Evolutionary conservation across 1,140 invertebrate species (phyloP).

Genomic region (Atta cephalotes): DNA sequence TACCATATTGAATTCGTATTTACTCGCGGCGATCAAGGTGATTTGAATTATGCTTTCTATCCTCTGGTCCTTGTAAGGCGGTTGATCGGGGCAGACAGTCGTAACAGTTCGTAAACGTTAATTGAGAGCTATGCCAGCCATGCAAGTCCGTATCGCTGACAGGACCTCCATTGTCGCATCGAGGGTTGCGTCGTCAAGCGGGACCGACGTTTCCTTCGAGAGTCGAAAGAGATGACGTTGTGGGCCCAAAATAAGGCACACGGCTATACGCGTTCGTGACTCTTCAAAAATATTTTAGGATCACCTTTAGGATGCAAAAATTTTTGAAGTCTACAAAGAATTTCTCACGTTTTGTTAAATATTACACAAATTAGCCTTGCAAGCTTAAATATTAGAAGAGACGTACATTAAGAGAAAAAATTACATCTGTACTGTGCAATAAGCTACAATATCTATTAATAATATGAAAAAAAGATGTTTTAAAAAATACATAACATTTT

Average conservation of each 20-base stretch:
- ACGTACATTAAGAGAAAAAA: neutral
- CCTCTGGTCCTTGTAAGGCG: constrained; percentile 60
- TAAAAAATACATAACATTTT: neutral
- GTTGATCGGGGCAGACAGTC: constrained; percentile 59
- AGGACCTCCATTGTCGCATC: constrained; percentile 78
- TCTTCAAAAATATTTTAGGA: constrained; percentile 58
- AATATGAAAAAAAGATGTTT: constrained; percentile 5
- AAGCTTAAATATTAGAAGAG: neutral
- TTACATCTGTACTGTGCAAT: neutral
- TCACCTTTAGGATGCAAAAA: constrained; percentile 4
- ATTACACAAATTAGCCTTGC: neutral
- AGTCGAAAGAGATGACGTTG: constrained; percentile 63
- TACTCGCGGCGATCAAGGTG: constrained; percentile 64
- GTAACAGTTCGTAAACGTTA: constrained; percentile 75
- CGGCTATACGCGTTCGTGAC: constrained; percentile 31
- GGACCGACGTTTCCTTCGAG: constrained; percentile 62
- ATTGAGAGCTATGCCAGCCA: constrained; percentile 79
- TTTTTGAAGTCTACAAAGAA: neutral
- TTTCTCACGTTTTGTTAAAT: constrained; percentile 6
- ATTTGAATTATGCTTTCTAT: constrained; percentile 59
- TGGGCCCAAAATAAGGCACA: constrained; percentile 55
- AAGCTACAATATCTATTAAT: neutral
- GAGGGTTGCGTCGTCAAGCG: constrained; percentile 58
- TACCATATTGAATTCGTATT: constrained; percentile 75
- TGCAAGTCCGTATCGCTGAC: constrained; percentile 76